phyloP scores from a whole-genome alignment of 2,888 invertebrate species.

The Hypena proboscidalis region DNA sequence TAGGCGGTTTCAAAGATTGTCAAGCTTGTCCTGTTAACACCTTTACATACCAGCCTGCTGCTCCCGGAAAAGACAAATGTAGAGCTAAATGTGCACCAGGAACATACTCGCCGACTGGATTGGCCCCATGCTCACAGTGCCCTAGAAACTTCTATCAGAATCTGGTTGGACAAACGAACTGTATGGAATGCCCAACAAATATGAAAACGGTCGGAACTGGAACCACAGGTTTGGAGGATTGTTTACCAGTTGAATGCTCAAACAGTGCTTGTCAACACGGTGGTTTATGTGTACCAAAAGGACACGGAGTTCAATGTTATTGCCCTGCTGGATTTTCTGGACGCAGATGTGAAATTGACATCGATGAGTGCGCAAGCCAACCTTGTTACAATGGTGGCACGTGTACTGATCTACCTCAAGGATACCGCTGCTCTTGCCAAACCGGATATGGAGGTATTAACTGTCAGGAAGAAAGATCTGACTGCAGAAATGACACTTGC shows the following conservation, averaged over 20 bases:
- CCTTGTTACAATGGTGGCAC: slow-evolving; percentile 97
- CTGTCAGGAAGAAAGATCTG: slow-evolving; percentile 96
- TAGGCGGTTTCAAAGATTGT: slow-evolving; percentile 96
- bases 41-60: slow-evolving; percentile 96
- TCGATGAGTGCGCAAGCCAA: slow-evolving; percentile 97
- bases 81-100: slow-evolving; percentile 95
- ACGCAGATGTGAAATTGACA: slow-evolving; percentile 96
- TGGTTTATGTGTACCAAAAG: slow-evolving; percentile 95
- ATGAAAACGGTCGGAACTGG: slow-evolving; percentile 94
- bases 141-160: slow-evolving; percentile 97
- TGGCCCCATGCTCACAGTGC: slow-evolving; percentile 97
- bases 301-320: slow-evolving; percentile 95
- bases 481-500: slow-evolving; percentile 95
- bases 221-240: slow-evolving; percentile 93
- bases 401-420: slow-evolving; percentile 96
- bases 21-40: slow-evolving; percentile 96
- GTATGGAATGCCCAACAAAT: slow-evolving; percentile 95
- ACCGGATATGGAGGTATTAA: slow-evolving; percentile 96
- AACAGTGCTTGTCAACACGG: slow-evolving; percentile 96
- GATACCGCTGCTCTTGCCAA: slow-evolving; percentile 95
- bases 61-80: slow-evolving; percentile 92
- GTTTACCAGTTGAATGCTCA: slow-evolving; percentile 94
- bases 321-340: slow-evolving; percentile 98
- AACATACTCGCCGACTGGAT: slow-evolving; percentile 95
- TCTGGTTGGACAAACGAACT: slow-evolving; percentile 92